A percentile compares a stretch with the other conserved stretches of the same genome.
phyloP scores from a whole-genome alignment of 1,140 invertebrate species.

The Drosophila insularis region DNA sequence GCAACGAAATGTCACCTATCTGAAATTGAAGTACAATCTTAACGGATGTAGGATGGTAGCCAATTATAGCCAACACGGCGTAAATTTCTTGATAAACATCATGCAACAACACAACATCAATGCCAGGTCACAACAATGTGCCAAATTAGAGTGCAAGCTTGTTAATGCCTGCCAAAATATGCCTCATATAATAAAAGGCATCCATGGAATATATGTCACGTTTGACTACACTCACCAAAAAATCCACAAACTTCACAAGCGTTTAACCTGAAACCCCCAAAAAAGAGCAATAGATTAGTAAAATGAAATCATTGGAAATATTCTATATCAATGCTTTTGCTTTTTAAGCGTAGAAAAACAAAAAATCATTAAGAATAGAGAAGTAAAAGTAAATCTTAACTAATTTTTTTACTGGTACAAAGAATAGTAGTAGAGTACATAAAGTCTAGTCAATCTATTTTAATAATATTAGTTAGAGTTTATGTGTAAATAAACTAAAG shows the following conservation, averaged over 20 bases:
- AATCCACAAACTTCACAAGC: neutral
- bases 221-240: neutral
- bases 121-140: conserved; percentile 32
- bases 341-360: too few relatives aligned
- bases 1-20: conserved; percentile 81
- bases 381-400: too few relatives aligned
- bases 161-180: conserved; percentile 66
- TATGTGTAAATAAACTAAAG: too few relatives aligned
- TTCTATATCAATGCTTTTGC: too few relatives aligned
- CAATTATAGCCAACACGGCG: conserved; percentile 67
- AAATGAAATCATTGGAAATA: too few relatives aligned
- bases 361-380: too few relatives aligned
- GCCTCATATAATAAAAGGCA: conserved; percentile 36
- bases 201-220: neutral
- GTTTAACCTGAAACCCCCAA: too few relatives aligned
- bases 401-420: too few relatives aligned
- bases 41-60: conserved; percentile 51
- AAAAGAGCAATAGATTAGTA: too few relatives aligned
- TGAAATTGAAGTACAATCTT: conserved; percentile 76
- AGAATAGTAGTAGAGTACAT: too few relatives aligned
- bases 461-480: too few relatives aligned
- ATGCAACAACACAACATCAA: conserved; percentile 9
- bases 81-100: conserved; percentile 68
- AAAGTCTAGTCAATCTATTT: too few relatives aligned
- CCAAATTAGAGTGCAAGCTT: conserved; percentile 77